Evolutionary conservation across 2,113 vertebrate species (phyloP), one percentile per base, ranked within the genome.

Genomic region (Morphnarchus princeps): DNA sequence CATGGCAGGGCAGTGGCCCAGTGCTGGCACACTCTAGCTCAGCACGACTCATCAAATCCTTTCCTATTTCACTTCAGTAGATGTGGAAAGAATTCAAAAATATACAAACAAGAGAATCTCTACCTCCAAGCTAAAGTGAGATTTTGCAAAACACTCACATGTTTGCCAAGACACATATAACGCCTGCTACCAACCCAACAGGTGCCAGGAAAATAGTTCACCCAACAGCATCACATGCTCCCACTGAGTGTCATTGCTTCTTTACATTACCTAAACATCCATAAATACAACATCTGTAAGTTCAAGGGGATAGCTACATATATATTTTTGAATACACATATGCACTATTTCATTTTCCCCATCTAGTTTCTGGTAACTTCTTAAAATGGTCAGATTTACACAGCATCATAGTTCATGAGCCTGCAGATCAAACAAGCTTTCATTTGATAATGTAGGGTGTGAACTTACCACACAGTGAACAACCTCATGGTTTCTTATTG

Each of bases 141-240:
- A 81, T 82, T 95, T 80, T 91, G 59, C 29, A 11, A 93, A 93
- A 63, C 24, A 36, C 19, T 58, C 8, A 1, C 5, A 2, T 5
- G 2, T 77, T 84, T 92, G 87, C 83, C 89, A 93, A 83, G 59
- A 50, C 40, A 63, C 50, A 49, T 14, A n/a, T 9, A 89, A 89
- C 0, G 25, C 63, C 86, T 62, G 55, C 49, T 82, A 84, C 62
- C 92, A 87, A 36, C 10, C 11, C 47, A 86, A 66, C 16, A 87
- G 49, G 43, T 94, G 87, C 45, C 81, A 93, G 71, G 61, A 93
- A 96, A 95, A 83, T 10, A 36, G 58, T 57, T 79, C 50, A 70
- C 25, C 11, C 69, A 69, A 49, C 1, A 3, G 67, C 36, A 76
- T 38, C 66, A 38, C 29, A 61, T 2, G 2, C 43, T 93, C n/a